Base-by-base conservation (phyloP, 1,140 invertebrate species). In the Myzus persicae region DNA sequence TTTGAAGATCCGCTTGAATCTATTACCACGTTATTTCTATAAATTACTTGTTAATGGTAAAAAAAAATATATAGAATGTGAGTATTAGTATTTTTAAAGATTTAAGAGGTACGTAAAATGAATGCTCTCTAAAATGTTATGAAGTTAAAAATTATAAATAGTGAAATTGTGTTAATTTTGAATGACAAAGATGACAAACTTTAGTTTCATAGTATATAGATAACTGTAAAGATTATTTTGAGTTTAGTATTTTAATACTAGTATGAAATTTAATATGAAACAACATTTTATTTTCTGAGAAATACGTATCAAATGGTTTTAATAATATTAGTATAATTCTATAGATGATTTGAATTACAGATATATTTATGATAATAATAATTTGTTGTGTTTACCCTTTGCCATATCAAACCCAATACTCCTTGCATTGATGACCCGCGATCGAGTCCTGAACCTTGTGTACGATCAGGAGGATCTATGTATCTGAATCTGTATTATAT, bases 401-500 rank as follows among this genome's bases (percentile, higher is more conserved):
- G 96, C 95, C 96, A 96, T 88, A 97, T 96, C 76, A 97, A 95
- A 14, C 97, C 97, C 9, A 97, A 95, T 59, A 96, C 96, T n/a
- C 97, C 97, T 94, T 96, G 96, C 51, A 96, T 95, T 42, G 96
- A 95, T 26, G 90, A 93, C 6, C 91, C 91, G 26, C 31, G 46
- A 54, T 93, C 81, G 1, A 93, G 76, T 0, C 97, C 97, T 0
- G 96, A 96, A 1, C 97, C 97, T 94, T 97, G 96, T 85, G 96
- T 97, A 84, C 96, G 95, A 93, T 97, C 96, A 0, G 96, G 96
- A 8, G 97, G 97, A 94, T 97, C 97, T 94, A 97, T 96, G 94
- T 97, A 97, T 94, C 95, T 95, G 94, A 96, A 97, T 94, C 96
- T 96, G 94, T 93, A 94, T 94, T 24, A 24, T 24, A 31, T 42